A percentile compares a stretch with the other conserved stretches of the same genome.
These are phyloP conservation scores for Loripinus fragilis DNA, from an alignment of 2,888 invertebrate species.

Conservation along the genomic window DNA sequence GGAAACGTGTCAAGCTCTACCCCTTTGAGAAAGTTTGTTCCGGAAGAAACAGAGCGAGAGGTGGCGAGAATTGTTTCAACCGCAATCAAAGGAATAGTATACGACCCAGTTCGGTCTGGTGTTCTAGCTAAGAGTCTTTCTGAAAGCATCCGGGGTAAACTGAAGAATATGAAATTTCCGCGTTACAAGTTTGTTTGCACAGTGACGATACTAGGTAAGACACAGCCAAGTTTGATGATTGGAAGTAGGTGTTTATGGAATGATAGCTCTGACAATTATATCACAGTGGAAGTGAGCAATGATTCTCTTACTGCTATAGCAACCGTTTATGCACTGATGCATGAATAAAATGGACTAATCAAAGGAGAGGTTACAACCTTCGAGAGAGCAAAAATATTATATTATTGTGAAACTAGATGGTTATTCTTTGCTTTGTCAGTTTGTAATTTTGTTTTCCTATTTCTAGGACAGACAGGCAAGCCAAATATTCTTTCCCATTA, in stretches of 20 bases:
- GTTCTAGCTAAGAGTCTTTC: slow-evolving; percentile 51
- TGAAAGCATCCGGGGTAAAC: slow-evolving; percentile 53
- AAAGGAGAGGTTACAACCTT: too few relatives aligned
- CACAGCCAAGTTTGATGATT: slow-evolving; percentile 42
- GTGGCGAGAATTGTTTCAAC: slow-evolving; percentile 44
- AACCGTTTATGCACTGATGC: slow-evolving; percentile 55
- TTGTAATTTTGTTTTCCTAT: too few relatives aligned
- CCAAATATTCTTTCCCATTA: too few relatives aligned
- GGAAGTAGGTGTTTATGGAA: slow-evolving; percentile 61
- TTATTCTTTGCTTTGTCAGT: too few relatives aligned
- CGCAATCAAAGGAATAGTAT: slow-evolving; percentile 40
- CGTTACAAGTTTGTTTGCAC: slow-evolving; percentile 59
- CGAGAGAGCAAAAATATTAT: too few relatives aligned
- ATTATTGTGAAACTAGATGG: too few relatives aligned
- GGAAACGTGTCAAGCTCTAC: slow-evolving; percentile 55
- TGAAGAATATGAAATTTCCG: slow-evolving; percentile 62
- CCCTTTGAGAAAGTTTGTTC: slow-evolving; percentile 57
- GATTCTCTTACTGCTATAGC: slow-evolving; percentile 52
- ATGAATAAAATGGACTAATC: slow-evolving; percentile 38
- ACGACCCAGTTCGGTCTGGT: slow-evolving; percentile 55
- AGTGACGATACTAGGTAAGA: slow-evolving; percentile 57
- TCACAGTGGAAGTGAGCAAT: slow-evolving; percentile 47
- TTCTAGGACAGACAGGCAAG: too few relatives aligned
- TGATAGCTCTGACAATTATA: slow-evolving; percentile 47
- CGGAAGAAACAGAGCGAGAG: slow-evolving; percentile 38